Evolutionary conservation across 2,797 vertebrate species (phyloP).

Genomic region (Botia almorhae): DNA sequence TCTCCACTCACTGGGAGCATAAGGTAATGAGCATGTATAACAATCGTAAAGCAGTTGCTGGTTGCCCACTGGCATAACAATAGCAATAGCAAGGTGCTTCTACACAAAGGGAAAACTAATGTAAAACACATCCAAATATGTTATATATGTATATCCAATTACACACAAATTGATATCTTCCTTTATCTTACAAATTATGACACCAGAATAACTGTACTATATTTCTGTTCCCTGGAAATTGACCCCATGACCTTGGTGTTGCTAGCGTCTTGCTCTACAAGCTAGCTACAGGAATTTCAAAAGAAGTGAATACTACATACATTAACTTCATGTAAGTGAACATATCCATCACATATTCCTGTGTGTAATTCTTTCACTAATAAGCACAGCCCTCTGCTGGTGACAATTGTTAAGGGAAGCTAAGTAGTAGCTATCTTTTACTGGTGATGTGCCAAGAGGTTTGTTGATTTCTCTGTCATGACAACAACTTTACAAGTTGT

Average conservation of each 20-base stretch:
- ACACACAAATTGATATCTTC: not conserved
- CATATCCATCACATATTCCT: too few relatives aligned
- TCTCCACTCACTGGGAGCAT: constrained; percentile 88
- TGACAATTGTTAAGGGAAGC: constrained; percentile 49
- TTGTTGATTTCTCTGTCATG: constrained; percentile 50
- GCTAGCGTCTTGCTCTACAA: not conserved
- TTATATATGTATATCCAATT: too few relatives aligned
- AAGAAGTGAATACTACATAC: not conserved
- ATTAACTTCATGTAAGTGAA: too few relatives aligned
- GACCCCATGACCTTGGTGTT: not conserved
- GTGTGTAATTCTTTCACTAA: constrained; percentile 90
- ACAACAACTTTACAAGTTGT: too few relatives aligned
- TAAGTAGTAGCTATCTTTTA: not conserved
- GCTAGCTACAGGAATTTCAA: not conserved
- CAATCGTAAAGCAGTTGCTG: constrained; percentile 83
- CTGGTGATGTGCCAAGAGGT: not conserved
- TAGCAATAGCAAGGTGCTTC: constrained; percentile 93
- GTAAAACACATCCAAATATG: not conserved
- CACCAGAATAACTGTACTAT: not conserved
- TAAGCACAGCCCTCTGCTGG: constrained; percentile 92
- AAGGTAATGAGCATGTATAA: constrained; percentile 92
- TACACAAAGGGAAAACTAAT: constrained; percentile 56
- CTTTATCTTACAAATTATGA: not conserved
- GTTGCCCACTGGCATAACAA: constrained; percentile 89
- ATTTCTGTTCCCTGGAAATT: not conserved